Conservation (phyloP, 2,113 vertebrate genomes). For the Megatriorchis doriae region DNA sequence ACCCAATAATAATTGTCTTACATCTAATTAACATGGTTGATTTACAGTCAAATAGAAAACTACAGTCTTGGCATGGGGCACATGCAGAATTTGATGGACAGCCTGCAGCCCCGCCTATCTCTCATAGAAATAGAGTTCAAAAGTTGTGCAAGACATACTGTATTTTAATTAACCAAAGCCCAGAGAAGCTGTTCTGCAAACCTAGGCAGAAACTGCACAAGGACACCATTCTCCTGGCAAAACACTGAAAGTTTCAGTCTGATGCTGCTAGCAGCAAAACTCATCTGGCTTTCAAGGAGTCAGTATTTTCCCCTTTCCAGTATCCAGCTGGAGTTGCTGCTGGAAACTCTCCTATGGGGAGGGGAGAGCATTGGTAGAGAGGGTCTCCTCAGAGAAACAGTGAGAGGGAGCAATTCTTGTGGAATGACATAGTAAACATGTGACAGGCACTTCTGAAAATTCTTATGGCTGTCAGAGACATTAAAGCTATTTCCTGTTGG, state of each 20-base stretch:
- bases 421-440: rapidly evolving
- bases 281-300: neutral
- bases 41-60: slow-evolving; percentile 28
- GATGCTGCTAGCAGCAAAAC: neutral
- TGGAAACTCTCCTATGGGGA: neutral
- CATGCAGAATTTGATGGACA: neutral
- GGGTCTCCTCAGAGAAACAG: neutral
- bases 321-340: neutral
- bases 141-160: neutral
- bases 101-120: neutral
- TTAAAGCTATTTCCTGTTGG: neutral
- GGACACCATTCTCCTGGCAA: neutral
- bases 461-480: neutral
- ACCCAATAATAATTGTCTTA: slow-evolving; percentile 29
- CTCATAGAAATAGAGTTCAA: neutral
- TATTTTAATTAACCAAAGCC: neutral
- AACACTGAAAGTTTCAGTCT: neutral
- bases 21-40: slow-evolving; percentile 5
- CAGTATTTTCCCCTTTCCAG: neutral
- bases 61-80: neutral
- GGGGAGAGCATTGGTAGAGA: neutral
- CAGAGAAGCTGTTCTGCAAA: neutral
- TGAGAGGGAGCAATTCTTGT: neutral
- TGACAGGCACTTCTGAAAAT: neutral
- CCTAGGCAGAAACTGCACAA: neutral